phyloP scores from a whole-genome alignment of 2,797 vertebrate genomes.

The Caiman crocodilus region DNA sequence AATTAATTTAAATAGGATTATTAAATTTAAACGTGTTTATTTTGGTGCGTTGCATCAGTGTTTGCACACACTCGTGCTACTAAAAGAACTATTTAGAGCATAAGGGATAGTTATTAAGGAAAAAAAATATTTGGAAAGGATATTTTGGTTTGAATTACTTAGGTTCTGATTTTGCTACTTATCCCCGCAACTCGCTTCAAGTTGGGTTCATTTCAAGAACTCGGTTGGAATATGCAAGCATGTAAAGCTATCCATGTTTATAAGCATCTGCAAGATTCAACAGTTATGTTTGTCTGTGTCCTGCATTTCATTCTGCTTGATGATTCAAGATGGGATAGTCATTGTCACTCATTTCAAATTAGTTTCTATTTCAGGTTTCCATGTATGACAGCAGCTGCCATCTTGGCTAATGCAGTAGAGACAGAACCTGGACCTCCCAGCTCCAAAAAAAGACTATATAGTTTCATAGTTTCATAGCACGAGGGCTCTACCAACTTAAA shows the following conservation, averaged over 20 bases:
- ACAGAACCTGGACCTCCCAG: slow-evolving; percentile 17
- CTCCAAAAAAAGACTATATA: background rate
- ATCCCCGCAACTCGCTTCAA: background rate
- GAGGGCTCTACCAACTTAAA: background rate
- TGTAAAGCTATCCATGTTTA: background rate
- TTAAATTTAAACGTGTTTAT: too few relatives aligned
- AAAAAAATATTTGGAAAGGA: background rate
- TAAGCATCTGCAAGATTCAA: background rate
- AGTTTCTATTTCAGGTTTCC: slow-evolving; percentile 54
- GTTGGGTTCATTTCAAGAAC: background rate
- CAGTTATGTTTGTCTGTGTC: background rate
- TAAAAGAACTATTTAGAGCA: background rate
- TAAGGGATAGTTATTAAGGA: too few relatives aligned
- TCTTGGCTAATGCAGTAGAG: background rate
- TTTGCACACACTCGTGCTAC: too few relatives aligned
- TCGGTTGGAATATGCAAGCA: background rate
- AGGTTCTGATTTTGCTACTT: background rate
- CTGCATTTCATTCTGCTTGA: background rate
- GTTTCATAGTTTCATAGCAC: too few relatives aligned
- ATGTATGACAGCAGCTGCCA: background rate
- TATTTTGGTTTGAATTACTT: background rate
- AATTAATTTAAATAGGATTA: too few relatives aligned
- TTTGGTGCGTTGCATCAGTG: too few relatives aligned
- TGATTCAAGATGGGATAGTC: background rate
- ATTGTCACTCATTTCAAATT: rapidly evolving